Conservation (phyloP, 2,113 vertebrate species). For the Phainopepla nitens region DNA sequence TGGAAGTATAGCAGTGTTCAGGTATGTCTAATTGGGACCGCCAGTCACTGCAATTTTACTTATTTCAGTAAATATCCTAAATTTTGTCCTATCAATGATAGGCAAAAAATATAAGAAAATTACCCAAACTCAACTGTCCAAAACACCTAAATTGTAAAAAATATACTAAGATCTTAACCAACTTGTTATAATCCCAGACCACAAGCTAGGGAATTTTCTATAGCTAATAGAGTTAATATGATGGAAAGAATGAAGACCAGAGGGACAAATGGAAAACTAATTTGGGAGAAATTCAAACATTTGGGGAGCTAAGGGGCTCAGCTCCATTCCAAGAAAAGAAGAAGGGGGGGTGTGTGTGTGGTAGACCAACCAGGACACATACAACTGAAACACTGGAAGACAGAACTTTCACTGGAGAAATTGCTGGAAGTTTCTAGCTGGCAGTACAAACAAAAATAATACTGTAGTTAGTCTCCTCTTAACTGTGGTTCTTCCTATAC, state of each 20-base stretch:
- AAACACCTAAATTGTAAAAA: neutral
- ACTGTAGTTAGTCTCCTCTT: neutral
- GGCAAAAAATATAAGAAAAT: neutral
- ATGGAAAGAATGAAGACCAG: neutral
- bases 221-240: neutral
- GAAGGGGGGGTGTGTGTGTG: neutral
- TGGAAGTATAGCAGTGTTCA: neutral
- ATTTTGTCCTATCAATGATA: neutral
- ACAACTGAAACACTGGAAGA: neutral
- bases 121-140: neutral
- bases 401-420: neutral
- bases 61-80: neutral
- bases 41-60: neutral
- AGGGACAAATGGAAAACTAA: neutral
- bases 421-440: neutral
- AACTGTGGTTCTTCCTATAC: neutral
- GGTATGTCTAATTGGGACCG: neutral
- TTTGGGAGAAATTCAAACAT: neutral
- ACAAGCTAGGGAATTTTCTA: neutral
- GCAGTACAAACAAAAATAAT: neutral
- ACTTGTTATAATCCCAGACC: neutral
- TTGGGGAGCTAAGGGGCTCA: neutral
- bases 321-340: neutral
- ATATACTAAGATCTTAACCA: neutral
- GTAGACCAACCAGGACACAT: neutral